Evolutionary conservation across 2,888 invertebrate species (phyloP).

Genomic region (Meloe dianella): DNA sequence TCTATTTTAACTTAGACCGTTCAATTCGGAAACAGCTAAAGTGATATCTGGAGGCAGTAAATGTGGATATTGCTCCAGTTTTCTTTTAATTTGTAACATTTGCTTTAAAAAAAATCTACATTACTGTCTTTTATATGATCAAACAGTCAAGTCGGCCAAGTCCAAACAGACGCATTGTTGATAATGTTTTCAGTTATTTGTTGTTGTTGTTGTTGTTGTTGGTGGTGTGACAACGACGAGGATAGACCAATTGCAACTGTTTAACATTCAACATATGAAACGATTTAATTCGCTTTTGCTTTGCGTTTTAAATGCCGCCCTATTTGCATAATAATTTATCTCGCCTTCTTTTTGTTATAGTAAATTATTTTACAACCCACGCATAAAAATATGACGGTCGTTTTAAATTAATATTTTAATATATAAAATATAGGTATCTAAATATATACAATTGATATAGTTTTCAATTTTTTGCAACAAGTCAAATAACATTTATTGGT

Average conservation of each 20-base stretch:
- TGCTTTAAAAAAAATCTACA: too few relatives aligned
- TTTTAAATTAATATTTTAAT: background rate
- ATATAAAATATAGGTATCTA: too few relatives aligned
- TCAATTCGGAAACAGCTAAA: too few relatives aligned
- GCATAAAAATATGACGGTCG: background rate
- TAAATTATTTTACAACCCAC: background rate
- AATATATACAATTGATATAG: background rate
- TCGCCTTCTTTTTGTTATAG: background rate
- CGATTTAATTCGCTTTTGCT: background rate
- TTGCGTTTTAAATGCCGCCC: constrained; percentile 5
- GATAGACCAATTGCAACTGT: constrained; percentile 5
- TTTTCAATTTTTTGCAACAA: background rate
- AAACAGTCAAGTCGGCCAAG: too few relatives aligned
- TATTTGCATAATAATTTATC: constrained; percentile 5
- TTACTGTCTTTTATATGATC: too few relatives aligned
- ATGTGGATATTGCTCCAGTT: too few relatives aligned
- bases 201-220: background rate
- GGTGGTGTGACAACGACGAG: background rate
- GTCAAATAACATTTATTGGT: constrained; percentile 35
- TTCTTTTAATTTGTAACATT: too few relatives aligned
- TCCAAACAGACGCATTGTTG: too few relatives aligned
- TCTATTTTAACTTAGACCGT: too few relatives aligned
- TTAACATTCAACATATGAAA: constrained; percentile 1
- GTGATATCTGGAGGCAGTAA: too few relatives aligned
- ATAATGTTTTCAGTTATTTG: background rate